Conservation (phyloP, 2,797 vertebrate species). For the Coccyzus lansbergi region DNA sequence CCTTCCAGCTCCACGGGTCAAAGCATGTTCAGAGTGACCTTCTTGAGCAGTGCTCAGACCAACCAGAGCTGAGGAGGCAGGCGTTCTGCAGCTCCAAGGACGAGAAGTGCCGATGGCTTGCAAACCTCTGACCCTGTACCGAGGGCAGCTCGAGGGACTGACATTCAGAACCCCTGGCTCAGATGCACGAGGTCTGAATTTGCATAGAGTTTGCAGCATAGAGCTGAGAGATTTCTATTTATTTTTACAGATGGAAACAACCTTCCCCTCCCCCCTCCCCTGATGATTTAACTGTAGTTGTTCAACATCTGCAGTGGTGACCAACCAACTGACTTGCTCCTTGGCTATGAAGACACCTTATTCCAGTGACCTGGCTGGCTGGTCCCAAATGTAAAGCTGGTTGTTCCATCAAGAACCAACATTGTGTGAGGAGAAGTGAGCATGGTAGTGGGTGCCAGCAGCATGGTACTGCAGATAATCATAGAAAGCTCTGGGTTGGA, state of each 20-base stretch:
- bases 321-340: not conserved
- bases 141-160: not conserved
- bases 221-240: not conserved
- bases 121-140: not conserved
- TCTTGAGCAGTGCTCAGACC: not conserved
- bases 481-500: too few relatives aligned
- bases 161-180: not conserved
- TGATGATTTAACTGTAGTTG: not conserved
- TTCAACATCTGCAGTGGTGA: not conserved
- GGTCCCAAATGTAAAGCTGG: not conserved
- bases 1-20: not conserved
- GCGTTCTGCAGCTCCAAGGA: not conserved
- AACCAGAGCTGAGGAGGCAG: not conserved
- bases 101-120: fast-evolving
- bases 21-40: not conserved
- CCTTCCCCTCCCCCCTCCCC: not conserved
- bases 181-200: not conserved
- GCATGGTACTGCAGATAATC: not conserved
- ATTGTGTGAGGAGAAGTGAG: not conserved
- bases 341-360: not conserved
- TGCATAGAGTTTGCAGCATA: not conserved
- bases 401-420: not conserved
- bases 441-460: fast-evolving
- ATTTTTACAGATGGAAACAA: not conserved
- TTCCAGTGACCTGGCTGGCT: not conserved